A percentile compares a stretch with the other conserved stretches of the same genome.
These are phyloP conservation scores for Pongo abelii DNA, from an alignment of 2,113 vertebrate species.

Conservation along the genomic window DNA sequence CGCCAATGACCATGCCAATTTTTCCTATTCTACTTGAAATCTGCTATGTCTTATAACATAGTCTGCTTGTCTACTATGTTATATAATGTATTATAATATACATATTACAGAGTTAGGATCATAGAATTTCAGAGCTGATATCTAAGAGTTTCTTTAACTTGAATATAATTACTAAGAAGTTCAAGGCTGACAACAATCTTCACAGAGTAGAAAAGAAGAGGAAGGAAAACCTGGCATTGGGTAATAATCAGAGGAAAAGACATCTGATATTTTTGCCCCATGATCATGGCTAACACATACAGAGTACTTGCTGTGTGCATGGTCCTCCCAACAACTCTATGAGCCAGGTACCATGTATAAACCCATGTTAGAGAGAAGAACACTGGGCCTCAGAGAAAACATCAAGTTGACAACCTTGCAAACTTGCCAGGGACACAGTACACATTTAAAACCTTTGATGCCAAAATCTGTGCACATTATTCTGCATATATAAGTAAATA, in stretches of 20 bases:
- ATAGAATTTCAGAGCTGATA: background rate
- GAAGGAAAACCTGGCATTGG: background rate
- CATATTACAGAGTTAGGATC: background rate
- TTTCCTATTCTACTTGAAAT: background rate
- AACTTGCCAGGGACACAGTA: background rate
- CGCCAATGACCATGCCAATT: background rate
- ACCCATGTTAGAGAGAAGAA: background rate
- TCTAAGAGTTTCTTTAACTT: background rate
- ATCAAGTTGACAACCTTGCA: background rate
- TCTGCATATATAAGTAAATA: background rate
- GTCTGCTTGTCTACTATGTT: background rate
- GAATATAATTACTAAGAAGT: background rate
- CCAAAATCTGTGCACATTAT: background rate
- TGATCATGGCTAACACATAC: background rate
- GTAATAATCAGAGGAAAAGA: background rate
- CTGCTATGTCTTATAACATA: background rate
- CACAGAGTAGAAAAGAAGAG: background rate
- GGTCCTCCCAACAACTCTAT: background rate
- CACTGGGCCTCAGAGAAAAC: background rate
- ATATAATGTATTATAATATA: background rate
- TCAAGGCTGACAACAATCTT: conserved; percentile 24
- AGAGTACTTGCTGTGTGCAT: background rate
- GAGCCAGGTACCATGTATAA: background rate
- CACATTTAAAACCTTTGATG: background rate
- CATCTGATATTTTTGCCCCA: background rate